Conservation (phyloP, 1,140 invertebrate species). For the Luehdorfia chinensis region DNA sequence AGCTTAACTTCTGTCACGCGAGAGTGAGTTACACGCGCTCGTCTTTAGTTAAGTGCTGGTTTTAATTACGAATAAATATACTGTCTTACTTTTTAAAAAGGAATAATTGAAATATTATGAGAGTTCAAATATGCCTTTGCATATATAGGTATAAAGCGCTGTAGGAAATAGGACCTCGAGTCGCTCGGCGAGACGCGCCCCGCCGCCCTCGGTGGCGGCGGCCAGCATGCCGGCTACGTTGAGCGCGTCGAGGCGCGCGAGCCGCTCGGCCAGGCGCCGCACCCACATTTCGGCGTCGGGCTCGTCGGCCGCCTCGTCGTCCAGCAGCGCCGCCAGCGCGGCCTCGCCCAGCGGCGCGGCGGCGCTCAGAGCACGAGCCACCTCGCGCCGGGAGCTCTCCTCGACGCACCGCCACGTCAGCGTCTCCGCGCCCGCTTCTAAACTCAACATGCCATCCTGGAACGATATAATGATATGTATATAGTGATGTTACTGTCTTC, state of each 20-base stretch:
- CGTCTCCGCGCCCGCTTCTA: conserved; percentile 29
- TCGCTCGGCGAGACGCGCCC: conserved; percentile 39
- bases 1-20: too few species aligned
- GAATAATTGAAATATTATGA: too few species aligned
- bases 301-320: conserved; percentile 39
- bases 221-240: conserved; percentile 65
- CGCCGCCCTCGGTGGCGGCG: conserved; percentile 55
- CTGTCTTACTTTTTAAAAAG: too few species aligned
- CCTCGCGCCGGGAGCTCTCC: conserved; percentile 18
- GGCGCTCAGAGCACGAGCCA: conserved; percentile 18
- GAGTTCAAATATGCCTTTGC: too few species aligned
- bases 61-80: too few species aligned
- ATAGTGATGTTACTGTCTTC: too few species aligned
- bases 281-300: conserved; percentile 54
- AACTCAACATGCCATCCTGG: conserved; percentile 25
- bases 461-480: conserved; percentile 8
- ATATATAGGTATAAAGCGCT: too few species aligned
- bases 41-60: too few species aligned
- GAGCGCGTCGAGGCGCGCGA: conserved; percentile 54
- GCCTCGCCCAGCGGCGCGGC: conserved; percentile 35
- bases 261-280: conserved; percentile 41
- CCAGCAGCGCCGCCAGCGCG: conserved; percentile 48
- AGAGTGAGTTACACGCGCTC: too few species aligned
- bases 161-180: conserved; percentile 42
- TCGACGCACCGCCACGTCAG: conserved; percentile 25